Conservation (phyloP, 1,140 invertebrate genomes). For the Steinernema khuongi region DNA sequence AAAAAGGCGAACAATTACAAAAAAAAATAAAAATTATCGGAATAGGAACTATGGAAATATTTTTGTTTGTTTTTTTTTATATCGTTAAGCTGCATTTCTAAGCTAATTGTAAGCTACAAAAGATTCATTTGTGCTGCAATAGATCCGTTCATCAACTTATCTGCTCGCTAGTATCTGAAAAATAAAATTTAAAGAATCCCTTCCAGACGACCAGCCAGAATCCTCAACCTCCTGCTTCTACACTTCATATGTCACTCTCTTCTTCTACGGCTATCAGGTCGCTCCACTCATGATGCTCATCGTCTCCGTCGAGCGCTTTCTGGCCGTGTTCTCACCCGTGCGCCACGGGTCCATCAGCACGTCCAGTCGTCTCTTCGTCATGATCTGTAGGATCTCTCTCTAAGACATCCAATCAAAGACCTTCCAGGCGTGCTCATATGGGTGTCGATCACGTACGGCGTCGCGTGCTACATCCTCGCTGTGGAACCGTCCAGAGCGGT, state of each 20-base stretch:
- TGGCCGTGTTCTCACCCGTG: neutral
- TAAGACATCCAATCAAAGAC: neutral
- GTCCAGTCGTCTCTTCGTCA: neutral
- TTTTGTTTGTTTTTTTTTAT: no score
- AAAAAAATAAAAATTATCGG: no score
- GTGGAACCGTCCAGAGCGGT: neutral
- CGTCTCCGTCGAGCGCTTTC: neutral
- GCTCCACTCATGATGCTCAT: constrained; percentile 6
- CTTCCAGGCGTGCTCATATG: neutral
- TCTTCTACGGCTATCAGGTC: constrained; percentile 1
- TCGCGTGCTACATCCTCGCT: neutral
- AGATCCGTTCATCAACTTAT: no score
- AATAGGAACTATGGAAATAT: no score
- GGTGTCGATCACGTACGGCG: neutral
- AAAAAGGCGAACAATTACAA: no score
- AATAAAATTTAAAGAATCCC: neutral
- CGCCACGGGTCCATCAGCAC: neutral
- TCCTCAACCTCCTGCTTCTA: neutral
- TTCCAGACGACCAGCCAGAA: neutral
- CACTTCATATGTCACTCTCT: neutral
- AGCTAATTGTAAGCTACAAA: no score
- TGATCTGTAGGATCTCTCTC: neutral
- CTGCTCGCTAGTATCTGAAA: no score
- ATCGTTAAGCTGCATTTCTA: no score
- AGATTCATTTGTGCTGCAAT: no score